These are phyloP conservation scores for Acanthaster planci DNA, from an alignment of 35 echinoderm and acorn worm species.

Conservation along the genomic window DNA sequence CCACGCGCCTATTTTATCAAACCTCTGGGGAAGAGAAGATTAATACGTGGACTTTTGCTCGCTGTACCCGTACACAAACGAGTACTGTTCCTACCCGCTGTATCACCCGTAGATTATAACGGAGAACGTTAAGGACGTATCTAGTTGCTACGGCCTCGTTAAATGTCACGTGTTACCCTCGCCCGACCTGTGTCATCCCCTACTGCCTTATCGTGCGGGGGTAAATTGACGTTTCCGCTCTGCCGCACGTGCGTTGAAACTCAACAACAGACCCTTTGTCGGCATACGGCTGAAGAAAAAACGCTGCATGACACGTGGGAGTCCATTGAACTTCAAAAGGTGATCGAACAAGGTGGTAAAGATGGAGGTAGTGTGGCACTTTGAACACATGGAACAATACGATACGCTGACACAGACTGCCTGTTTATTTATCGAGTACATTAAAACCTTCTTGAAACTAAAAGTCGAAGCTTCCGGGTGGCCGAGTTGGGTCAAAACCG, in stretches of 20 bases:
- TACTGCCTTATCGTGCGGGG: constrained; percentile 39
- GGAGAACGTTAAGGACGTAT: constrained; percentile 45
- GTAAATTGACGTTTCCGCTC: constrained; percentile 46
- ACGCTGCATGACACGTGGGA: constrained; percentile 61
- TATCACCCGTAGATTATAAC: constrained; percentile 45
- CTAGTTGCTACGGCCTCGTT: constrained; percentile 60
- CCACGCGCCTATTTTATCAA: constrained; percentile 43
- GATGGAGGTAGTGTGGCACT: constrained; percentile 78
- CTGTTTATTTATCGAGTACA: constrained; percentile 57
- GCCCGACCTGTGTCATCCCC: constrained; percentile 32
- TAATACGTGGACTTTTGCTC: constrained; percentile 52
- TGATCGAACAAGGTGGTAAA: constrained; percentile 34
- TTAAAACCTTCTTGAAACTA: constrained; percentile 62
- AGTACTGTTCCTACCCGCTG: constrained; percentile 5
- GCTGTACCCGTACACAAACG: constrained; percentile 35
- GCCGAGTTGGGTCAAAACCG: constrained; percentile 62
- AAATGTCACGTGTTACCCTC: constrained; percentile 51
- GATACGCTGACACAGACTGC: constrained; percentile 41
- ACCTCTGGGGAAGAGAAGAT: constrained; percentile 41
- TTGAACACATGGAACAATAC: constrained; percentile 44
- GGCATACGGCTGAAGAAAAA: constrained; percentile 37
- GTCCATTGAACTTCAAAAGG: constrained; percentile 66
- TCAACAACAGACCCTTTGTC: constrained; percentile 24
- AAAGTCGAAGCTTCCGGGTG: constrained; percentile 61
- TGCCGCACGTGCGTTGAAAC: constrained; percentile 50